Percentiles rank a stretch among this genome's conserved stretches.
phyloP scores from a whole-genome alignment of 92 coral and sea anemone genomes.

The Porites divaricata region DNA sequence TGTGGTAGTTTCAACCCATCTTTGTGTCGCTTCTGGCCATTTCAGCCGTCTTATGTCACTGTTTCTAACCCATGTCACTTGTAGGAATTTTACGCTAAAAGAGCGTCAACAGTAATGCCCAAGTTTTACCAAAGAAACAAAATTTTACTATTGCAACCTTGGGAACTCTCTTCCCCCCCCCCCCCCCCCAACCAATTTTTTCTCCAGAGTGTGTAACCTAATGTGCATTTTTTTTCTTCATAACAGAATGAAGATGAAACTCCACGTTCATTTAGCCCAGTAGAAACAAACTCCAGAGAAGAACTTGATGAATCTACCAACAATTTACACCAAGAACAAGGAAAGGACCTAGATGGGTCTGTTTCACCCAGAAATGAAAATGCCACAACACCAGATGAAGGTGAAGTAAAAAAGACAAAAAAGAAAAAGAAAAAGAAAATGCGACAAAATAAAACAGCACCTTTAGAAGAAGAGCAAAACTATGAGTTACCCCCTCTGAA shows the following conservation, averaged over 20 bases:
- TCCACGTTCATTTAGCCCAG: constrained; percentile 1
- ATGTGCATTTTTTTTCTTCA: background rate
- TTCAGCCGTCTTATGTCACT: no score
- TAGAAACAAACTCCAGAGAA: constrained; percentile 7
- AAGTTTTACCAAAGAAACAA: no score
- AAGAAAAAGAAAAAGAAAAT: constrained; percentile 84
- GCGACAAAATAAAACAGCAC: constrained; percentile 72
- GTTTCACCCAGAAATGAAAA: constrained; percentile 19
- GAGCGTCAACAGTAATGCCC: no score
- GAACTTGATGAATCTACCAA: constrained; percentile 7
- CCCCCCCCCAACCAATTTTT: background rate
- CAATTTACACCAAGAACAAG: constrained; percentile 2
- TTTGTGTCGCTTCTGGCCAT: no score
- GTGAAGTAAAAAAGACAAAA: constrained; percentile 60
- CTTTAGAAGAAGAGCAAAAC: constrained; percentile 60
- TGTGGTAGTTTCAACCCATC: no score
- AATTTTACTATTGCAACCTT: no score
- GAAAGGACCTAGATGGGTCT: background rate
- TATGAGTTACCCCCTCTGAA: constrained; percentile 42
- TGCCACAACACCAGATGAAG: constrained; percentile 35
- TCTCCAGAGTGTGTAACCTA: background rate
- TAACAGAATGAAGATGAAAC: constrained; percentile 14
- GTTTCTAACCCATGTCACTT: no score
- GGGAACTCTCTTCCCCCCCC: background rate
- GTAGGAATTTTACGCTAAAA: no score